phyloP scores from a whole-genome alignment of 2,888 invertebrate genomes.

The Agelastica alni region DNA sequence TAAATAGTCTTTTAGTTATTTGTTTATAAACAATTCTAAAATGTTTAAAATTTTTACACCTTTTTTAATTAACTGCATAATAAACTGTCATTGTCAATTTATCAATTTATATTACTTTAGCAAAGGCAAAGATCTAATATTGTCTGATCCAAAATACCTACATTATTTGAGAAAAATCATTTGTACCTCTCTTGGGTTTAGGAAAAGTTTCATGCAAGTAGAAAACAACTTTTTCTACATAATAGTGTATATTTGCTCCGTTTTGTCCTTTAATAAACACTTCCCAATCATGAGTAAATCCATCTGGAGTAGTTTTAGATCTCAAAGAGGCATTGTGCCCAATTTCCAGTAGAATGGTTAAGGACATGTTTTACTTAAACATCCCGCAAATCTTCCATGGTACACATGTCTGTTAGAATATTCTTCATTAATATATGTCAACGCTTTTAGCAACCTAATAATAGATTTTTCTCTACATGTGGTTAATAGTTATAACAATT shows the following conservation, averaged over 20 bases:
- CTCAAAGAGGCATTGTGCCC: conserved; percentile 87
- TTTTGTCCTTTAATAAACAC: conserved; percentile 90
- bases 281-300: conserved; percentile 97
- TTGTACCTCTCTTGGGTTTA: conserved; percentile 84
- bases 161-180: conserved; percentile 3
- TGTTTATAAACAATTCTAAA: too few species aligned
- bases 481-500: conserved; percentile 23
- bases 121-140: not conserved
- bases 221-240: conserved; percentile 92
- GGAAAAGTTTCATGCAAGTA: conserved; percentile 89
- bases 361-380: conserved; percentile 61
- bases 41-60: too few species aligned
- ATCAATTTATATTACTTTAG: not conserved
- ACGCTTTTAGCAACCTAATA: conserved; percentile 35
- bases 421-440: conserved; percentile 33
- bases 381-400: conserved; percentile 32
- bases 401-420: conserved; percentile 28
- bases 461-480: conserved; percentile 36
- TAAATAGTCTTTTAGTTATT: too few species aligned
- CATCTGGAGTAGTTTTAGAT: conserved; percentile 81
- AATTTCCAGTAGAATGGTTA: conserved; percentile 86
- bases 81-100: too few species aligned
- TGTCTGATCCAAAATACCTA: not conserved
- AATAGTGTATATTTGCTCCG: conserved; percentile 84
- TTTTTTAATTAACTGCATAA: too few species aligned